phyloP scores from a whole-genome alignment of 2,113 vertebrate genomes.

The Atrichornis clamosus region DNA sequence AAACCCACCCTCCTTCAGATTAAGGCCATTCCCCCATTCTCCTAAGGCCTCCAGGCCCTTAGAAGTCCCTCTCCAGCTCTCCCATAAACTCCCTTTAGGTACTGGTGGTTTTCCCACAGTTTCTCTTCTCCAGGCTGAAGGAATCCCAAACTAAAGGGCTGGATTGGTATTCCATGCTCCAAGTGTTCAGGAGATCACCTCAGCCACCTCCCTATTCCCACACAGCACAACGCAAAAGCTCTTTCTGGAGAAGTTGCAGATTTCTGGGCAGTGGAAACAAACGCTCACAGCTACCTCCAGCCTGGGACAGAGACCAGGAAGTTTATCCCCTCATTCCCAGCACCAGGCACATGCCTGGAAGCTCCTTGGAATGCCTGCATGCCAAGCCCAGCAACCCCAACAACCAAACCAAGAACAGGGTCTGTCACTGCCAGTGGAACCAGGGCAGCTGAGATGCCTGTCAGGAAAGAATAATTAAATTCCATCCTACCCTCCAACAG shows the following conservation, averaged over 20 bases:
- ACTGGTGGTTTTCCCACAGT: neutral
- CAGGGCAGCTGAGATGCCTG: neutral
- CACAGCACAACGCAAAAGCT: neutral
- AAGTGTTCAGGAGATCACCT: neutral
- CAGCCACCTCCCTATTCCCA: neutral
- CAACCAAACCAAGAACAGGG: neutral
- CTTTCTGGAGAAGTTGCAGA: neutral
- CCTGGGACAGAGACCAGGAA: neutral
- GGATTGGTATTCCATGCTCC: neutral
- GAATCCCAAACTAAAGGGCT: neutral
- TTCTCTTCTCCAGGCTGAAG: neutral
- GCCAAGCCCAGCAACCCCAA: neutral
- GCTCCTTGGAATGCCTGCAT: neutral
- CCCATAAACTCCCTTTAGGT: neutral
- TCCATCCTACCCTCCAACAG: neutral
- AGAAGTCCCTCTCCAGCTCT: neutral
- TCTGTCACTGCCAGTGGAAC: neutral
- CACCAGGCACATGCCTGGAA: accelerated
- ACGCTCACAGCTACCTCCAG: neutral
- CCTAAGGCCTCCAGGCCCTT: neutral
- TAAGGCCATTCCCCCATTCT: neutral
- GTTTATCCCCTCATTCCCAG: neutral
- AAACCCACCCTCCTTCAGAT: neutral
- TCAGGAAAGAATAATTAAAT: neutral
- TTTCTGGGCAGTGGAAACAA: neutral